Evolutionary conservation across 2,888 invertebrate species (phyloP), one percentile per base, ranked within the genome.

Genomic region (Mongoloraphidia duomilia): DNA sequence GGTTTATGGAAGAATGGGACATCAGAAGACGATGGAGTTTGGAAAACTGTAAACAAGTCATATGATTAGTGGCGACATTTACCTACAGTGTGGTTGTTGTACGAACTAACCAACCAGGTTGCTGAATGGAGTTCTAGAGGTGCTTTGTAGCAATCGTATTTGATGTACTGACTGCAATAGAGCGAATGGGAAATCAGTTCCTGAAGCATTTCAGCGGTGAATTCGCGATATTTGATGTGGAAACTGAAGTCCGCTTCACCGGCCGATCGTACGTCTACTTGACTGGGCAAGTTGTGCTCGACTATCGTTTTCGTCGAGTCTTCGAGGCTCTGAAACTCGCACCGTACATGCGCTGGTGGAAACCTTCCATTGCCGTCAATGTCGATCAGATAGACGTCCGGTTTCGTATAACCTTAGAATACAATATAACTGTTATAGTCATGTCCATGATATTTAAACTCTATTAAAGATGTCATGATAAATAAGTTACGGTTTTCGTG

Each of bases 311-410:
- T 91, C 0, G 88, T 87, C 1, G 80, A 76, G 61, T 89, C 88
- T 51, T 88, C 88, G 58, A 86, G 75, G 40, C 84, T 84, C 62
- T 89, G 90, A 63, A 94, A 94, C 63, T 91, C 88, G 63, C 94
- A 95, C 59, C 89, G 84, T 0, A 94, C 93, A 60, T 89, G 83
- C 0, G 91, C 89, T 0, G 93, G 93, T 3, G 92, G 90, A 61
- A 91, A 88, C 50, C 85, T 80, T 0, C 94, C 94, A 62, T 91
- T 91, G 0, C 94, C 92, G 62, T 95, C 94, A 47, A 94, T 90
- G 62, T 95, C 94, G 58, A 94, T 91, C 42, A 85, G 77, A 63
- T 92, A 94, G 0, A 92, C 90, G 57, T 92, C 92, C 37, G 92
- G 89, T 57, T 88, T 81, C 0, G 86, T 89, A 60, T 87, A 88